These are phyloP conservation scores for Stenichneumon culpator DNA, from an alignment of 2,888 invertebrate genomes.

Conservation along the genomic window DNA sequence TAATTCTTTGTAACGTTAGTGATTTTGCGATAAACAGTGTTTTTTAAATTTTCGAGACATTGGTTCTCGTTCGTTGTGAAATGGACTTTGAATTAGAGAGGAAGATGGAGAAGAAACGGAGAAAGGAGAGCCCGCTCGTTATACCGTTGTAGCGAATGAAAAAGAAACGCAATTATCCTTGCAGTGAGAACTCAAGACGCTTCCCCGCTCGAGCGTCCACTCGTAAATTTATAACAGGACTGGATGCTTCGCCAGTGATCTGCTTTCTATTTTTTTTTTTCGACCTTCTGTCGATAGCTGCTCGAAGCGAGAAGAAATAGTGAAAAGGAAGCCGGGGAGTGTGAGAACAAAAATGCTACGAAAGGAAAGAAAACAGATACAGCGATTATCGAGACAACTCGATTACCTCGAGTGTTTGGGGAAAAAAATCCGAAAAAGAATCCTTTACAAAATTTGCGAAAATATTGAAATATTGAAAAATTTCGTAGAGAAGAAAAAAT, in stretches of 20 bases:
- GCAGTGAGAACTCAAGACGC: neutral
- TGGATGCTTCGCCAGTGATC: constrained; percentile 27
- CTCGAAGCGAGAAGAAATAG: neutral
- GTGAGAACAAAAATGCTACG: neutral
- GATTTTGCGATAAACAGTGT: constrained; percentile 1
- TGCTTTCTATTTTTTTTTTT: constrained; percentile 18
- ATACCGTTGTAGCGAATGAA: constrained; percentile 17
- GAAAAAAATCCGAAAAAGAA: neutral
- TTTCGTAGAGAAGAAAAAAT: neutral
- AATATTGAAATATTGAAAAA: too few species aligned
- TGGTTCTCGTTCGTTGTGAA: neutral
- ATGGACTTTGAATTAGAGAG: neutral
- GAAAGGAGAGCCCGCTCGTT: constrained; percentile 28
- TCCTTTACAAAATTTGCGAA: neutral
- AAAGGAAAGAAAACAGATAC: neutral
- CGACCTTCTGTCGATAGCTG: constrained; percentile 24
- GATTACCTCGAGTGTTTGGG: neutral
- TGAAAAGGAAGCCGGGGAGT: constrained; percentile 43
- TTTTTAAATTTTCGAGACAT: neutral
- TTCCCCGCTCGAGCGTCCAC: neutral
- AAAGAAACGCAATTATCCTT: constrained; percentile 24
- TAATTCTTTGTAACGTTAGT: neutral
- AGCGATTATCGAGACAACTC: constrained; percentile 20
- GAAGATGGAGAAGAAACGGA: neutral
- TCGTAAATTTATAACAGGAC: constrained; percentile 36